Evolutionary conservation across 2,113 vertebrate species (phyloP).

Genomic region (Ornithorhynchus anatinus): DNA sequence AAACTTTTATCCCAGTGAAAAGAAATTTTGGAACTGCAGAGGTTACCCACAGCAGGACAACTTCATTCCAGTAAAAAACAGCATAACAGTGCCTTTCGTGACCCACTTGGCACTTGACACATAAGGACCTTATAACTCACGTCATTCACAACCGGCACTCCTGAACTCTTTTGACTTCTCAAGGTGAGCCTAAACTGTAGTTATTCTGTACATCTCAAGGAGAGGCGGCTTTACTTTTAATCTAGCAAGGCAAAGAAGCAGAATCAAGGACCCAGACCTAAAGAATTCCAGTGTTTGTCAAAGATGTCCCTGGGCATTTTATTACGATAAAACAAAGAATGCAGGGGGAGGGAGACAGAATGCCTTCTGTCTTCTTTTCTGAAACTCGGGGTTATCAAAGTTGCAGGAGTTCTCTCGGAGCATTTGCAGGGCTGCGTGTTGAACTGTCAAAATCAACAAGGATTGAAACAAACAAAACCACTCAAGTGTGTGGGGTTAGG

Average conservation of each 20-base stretch:
- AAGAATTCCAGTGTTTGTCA: slow-evolving; percentile 16
- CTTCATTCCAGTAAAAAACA: not conserved
- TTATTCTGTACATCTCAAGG: not conserved
- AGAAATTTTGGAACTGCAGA: not conserved
- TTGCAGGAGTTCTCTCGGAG: not conserved
- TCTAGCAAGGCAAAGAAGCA: slow-evolving; percentile 18
- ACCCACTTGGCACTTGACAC: not conserved
- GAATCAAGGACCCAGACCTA: slow-evolving; percentile 23
- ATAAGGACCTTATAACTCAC: not conserved
- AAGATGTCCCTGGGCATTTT: slow-evolving; percentile 26
- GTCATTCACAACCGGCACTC: not conserved
- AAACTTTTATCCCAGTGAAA: no score
- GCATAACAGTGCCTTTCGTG: not conserved
- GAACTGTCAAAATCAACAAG: not conserved
- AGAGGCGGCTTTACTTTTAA: slow-evolving; percentile 6
- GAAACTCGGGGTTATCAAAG: not conserved
- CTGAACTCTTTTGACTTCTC: not conserved
- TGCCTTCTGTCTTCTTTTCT: not conserved
- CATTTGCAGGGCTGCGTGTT: not conserved
- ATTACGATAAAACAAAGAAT: not conserved
- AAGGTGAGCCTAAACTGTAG: not conserved
- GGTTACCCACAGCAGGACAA: not conserved
- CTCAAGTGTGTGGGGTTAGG: slow-evolving; percentile 1
- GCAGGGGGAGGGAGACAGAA: not conserved
- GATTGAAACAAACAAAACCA: not conserved